Percentiles rank a stretch among this genome's conserved stretches.
These are phyloP conservation scores for Nemotelus nigrinus DNA, from an alignment of 2,888 invertebrate genomes.

Conservation along the genomic window DNA sequence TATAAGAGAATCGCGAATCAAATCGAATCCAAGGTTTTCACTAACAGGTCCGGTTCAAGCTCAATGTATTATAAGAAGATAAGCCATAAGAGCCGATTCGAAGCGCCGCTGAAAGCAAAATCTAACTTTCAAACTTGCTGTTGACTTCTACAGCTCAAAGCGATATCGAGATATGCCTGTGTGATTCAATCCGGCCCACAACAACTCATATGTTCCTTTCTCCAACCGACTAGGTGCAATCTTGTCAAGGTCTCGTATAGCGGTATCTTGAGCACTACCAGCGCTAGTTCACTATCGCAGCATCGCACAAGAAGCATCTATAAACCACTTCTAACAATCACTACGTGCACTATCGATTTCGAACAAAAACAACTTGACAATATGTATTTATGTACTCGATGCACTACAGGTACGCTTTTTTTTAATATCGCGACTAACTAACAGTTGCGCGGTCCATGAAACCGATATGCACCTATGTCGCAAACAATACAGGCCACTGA, in stretches of 20 bases:
- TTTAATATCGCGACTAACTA: too few relatives aligned
- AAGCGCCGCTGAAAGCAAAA: conserved; percentile 34
- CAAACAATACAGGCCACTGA: too few relatives aligned
- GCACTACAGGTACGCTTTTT: too few relatives aligned
- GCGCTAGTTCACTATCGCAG: conserved; percentile 9
- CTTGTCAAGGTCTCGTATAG: conserved; percentile 49
- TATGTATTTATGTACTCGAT: too few relatives aligned
- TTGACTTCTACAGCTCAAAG: too few relatives aligned
- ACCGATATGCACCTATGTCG: too few relatives aligned
- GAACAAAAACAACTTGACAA: too few relatives aligned
- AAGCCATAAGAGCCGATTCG: conserved; percentile 27
- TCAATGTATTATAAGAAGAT: conserved; percentile 14
- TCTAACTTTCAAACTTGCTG: conserved; percentile 9
- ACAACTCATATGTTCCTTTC: conserved; percentile 47
- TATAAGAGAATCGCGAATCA: conserved; percentile 32
- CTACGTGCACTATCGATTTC: not conserved
- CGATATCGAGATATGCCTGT: not conserved
- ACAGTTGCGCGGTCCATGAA: too few relatives aligned
- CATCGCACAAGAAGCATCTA: conserved; percentile 22
- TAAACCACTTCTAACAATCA: conserved; percentile 31
- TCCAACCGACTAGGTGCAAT: conserved; percentile 42
- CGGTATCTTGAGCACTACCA: conserved; percentile 19
- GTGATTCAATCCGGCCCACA: conserved; percentile 28
- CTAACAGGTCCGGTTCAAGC: conserved; percentile 37
- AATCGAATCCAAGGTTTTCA: conserved; percentile 32